Evolutionary conservation across 2,888 invertebrate genomes (phyloP), one percentile per base, ranked within the genome.

Genomic region (Drosophila parthenogenetica): DNA sequence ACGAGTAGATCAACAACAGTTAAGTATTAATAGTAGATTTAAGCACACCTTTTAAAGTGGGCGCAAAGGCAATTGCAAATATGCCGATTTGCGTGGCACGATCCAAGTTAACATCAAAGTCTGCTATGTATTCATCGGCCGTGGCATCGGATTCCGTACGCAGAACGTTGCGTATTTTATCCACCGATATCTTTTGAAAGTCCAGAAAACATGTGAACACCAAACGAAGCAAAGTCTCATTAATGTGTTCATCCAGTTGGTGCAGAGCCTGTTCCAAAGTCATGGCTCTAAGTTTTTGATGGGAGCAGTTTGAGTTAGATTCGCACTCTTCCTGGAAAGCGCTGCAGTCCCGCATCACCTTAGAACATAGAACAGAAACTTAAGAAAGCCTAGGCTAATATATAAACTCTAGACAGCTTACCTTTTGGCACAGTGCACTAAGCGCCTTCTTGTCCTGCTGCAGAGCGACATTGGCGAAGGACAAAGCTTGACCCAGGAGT

Each of bases 31-130:
- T 11, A 11, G 19, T 4, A 11, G 1, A 5, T 0, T 22, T 17
- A 7, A n/a, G 50, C 67, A 55, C 53, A 91, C 91, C 79, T 79
- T 90, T 90, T 0, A 87, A 53, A 65, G 81, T 90, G 0, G 90
- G 85, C 0, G 91, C 88, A 68, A 91, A 91, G 0, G 90, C 85
- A 53, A 91, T 90, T 0, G 92, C 91, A 81, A 92, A 92, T 16
- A 91, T 75, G 0, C 92, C 92, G 54, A 92, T 91, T 73, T 92
- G 92, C 1, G 90, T 90, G 13, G 90, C 88, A 3, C 92, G 88
- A 79, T 92, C 92, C 3, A 92, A 73, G 61, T 92, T 91, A 0
- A 91, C 90, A 87, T 92, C 92, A 63, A 92, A 92, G 66, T 92
- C 91, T 1, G 92, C 91, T 60, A 92, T 91, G 2, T 87, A 71